Percentiles rank a stretch among this genome's conserved stretches.
These are phyloP conservation scores for Neolamprologus sp. DNA, from an alignment of 2,113 vertebrate species.

Conservation along the genomic window DNA sequence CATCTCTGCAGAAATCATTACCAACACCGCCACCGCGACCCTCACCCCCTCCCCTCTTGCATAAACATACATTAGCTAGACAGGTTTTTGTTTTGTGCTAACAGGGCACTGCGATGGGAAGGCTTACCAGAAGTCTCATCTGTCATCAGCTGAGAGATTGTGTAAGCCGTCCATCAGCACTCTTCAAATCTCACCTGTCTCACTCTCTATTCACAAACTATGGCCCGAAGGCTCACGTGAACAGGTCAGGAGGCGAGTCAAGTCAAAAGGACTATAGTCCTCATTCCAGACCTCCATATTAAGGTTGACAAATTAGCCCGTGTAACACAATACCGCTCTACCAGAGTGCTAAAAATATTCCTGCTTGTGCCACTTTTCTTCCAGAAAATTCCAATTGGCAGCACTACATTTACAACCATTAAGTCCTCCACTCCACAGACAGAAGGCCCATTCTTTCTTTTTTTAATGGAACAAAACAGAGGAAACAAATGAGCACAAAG, in stretches of 20 bases:
- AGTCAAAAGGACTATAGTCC: background rate
- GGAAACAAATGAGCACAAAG: background rate
- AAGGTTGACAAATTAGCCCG: slow-evolving; percentile 28
- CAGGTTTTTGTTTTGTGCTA: background rate
- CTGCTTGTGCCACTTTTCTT: slow-evolving; percentile 2
- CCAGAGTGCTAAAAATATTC: slow-evolving; percentile 9
- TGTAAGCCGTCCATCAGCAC: background rate
- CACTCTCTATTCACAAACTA: background rate
- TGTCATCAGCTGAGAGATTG: slow-evolving; percentile 9
- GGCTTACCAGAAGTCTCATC: slow-evolving; percentile 6
- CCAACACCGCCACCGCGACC: background rate
- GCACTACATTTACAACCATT: slow-evolving; percentile 1
- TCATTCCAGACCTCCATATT: slow-evolving; percentile 48
- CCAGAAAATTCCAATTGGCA: slow-evolving; percentile 4
- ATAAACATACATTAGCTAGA: background rate
- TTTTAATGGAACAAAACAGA: slow-evolving; percentile 18
- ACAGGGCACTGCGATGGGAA: background rate
- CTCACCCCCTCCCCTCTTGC: background rate
- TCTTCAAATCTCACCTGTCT: slow-evolving; percentile 13
- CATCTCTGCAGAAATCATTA: background rate
- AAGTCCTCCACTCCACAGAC: slow-evolving; percentile 15
- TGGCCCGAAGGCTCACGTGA: background rate
- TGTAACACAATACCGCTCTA: background rate
- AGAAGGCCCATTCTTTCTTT: slow-evolving; percentile 37
- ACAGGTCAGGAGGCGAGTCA: background rate